Base-by-base conservation (phyloP, 1,140 invertebrate species). In the Drosophila dunni region DNA sequence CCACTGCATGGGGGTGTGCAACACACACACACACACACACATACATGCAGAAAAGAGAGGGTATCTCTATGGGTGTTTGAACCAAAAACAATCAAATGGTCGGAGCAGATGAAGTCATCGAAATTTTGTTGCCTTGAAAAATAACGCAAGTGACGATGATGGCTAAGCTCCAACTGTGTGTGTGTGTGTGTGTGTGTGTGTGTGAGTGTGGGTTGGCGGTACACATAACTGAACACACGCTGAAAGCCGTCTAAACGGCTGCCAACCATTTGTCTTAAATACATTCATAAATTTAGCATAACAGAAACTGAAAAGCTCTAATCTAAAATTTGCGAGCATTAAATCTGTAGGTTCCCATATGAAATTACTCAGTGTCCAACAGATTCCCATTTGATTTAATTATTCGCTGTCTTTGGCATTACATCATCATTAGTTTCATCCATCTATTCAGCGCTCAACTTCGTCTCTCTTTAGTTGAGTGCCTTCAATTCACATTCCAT, bases 51-150 rank as follows among this genome's bases (percentile, higher is more conserved):
- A 29, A 29, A 13, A 13, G n/a, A 42, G 40, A 42, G 40, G 40
- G 40, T 42, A 42, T 42, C 0, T 29, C 7, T 20, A 24, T 60
- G 7, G 60, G 34, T 54, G 11, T 54, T 33, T 48, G 44, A 36
- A 36, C 38, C 50, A 13, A 29, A 69, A 75, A 75, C 58, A 70
- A 63, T 60, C 54, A 66, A 67, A 78, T 80, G 74, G 69, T 71
- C 73, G 78, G 67, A 62, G 81, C 66, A 84, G 81, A 84, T 84
- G 81, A 84, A 84, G 78, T 84, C 81, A 84, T 84, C 81, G 81
- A 20, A 54, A 42, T 71, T 69, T 40, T 64, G 61, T 72, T 82
- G 70, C 70, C 80, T 82, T 82, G 75, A 82, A 82, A 42, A 42
- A n/a, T 6, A 62, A 40, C 11, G 44, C 40, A 66, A 48, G 7